Evolutionary conservation across 1,140 invertebrate genomes (phyloP), one percentile per base, ranked within the genome.

Genomic region (Anoplolepis gracilipes): DNA sequence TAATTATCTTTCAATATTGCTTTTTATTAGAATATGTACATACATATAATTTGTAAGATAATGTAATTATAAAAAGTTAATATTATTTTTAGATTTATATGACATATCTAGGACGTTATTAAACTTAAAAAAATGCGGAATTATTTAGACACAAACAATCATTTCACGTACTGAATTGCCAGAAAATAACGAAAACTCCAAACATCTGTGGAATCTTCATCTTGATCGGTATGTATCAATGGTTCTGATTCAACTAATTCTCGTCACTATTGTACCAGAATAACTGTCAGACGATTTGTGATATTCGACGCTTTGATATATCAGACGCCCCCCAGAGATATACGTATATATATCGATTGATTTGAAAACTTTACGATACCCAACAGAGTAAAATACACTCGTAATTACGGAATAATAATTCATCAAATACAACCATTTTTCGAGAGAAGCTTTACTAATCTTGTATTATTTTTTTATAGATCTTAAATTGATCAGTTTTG

Each of bases 261-360:
- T 59, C 7, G 42, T 78, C 28, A 22, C 22, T 33, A 67, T 76
- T 49, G 28, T 25, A 25, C 6, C 16, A 28, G 25, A 46, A 84
- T 82, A 57, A 78, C 81, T 79, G 73, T 87, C 85, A 49, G 30
- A 85, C 65, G 73, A 70, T 85, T 85, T 61, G 4, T 85, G 89
- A 90, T 85, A 90, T 82, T 84, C 33, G 77, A 90, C 13, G 36
- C 70, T 36, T 30, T 76, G 88, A 89, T 88, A 88, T 6, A 30
- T 39, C 57, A 11, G 65, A 89, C 87, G 87, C 88, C 87, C 88
- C 85, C 85, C 30, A 30, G 11, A 2, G 33, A n/a, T n/a, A n/a
- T n/a, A n/a, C n/a, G n/a, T n/a, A n/a, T n/a, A n/a, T 42, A 11
- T 85, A 59, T 59, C 7, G 28, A 82, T 0, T 19, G 36, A 59